Base-by-base conservation (phyloP, 2,888 invertebrate species). In the Yponomeuta evonymella region DNA sequence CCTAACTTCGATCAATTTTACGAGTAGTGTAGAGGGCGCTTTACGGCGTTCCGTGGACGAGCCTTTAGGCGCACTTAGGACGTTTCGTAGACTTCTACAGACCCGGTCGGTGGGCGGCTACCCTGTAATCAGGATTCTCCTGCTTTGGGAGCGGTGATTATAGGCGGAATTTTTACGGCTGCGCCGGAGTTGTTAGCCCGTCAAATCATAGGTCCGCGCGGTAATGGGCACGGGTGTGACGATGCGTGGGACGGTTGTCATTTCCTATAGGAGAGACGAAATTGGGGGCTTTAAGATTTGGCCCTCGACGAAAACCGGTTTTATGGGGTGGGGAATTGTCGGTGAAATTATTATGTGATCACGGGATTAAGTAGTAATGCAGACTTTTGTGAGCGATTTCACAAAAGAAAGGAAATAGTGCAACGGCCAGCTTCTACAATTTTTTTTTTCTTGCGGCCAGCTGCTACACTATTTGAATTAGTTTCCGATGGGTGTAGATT, bases 121-220 rank as follows among this genome's bases (percentile, higher is more conserved):
- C 87, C 89, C 90, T 89, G 78, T 86, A 90, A 91, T 91, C 90
- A 87, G 73, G 67, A 62, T 62, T 76, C 75, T 78, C 78, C 74
- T 75, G 77, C 83, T 81, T 82, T 81, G 80, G 81, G 81, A 84
- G 82, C 83, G 85, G 84, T 87, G 87, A 91, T 91, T 91, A 90
- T 83, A 85, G 84, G 79, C 82, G 82, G 86, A 82, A 86, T 86
- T 87, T 73, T 87, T 87, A 87, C 86, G 84, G 85, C 83, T 85
- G 80, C 85, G 86, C 88, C 89, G 72, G 33, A 48, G 72, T 70
- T 64, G 89, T 91, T 89, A 90, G 86, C 77, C 82, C 86, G 81
- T 87, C 89, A 89, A 89, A 90, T 89, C 90, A 88, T 89, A 90
- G 90, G 83, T 78, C 83, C 81, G 81, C 77, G 79, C 76, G 77